A percentile compares a stretch with the other conserved stretches of the same genome.
Conservation (phyloP, 2,797 vertebrate genomes). For the Chloroceryle amazona region DNA sequence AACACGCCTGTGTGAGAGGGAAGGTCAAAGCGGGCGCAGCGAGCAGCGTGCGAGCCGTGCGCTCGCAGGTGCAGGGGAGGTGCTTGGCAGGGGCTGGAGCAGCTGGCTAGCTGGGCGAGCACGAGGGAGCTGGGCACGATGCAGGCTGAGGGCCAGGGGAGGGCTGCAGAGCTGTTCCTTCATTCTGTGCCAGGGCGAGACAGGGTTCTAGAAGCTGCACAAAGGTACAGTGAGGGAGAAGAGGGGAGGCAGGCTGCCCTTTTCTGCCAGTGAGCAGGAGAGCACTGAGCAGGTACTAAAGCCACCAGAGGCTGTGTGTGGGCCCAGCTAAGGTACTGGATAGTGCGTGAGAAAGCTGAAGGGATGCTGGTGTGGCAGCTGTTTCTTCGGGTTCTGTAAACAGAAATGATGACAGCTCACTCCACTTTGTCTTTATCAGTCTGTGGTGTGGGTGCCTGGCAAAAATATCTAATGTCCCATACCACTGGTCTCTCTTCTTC, state of each 20-base stretch:
- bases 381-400: neutral
- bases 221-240: neutral
- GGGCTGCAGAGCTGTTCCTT: neutral
- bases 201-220: neutral
- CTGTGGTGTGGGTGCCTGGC: neutral
- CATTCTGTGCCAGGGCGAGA: neutral
- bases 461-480: neutral
- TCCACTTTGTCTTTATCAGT: neutral
- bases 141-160: neutral
- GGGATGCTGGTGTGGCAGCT: neutral
- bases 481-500: neutral
- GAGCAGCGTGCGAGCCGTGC: fast-evolving
- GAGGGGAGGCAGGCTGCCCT: neutral
- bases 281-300: neutral
- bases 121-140: neutral
- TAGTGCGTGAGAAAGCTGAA: neutral
- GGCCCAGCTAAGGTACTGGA: neutral
- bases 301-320: neutral
- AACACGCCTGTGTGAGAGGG: neutral
- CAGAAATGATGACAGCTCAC: neutral
- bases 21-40: neutral
- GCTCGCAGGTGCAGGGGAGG: neutral
- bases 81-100: neutral
- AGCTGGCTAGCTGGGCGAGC: neutral
- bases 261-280: neutral